phyloP scores from a whole-genome alignment of 2,113 vertebrate species.

The Anhinga anhinga region DNA sequence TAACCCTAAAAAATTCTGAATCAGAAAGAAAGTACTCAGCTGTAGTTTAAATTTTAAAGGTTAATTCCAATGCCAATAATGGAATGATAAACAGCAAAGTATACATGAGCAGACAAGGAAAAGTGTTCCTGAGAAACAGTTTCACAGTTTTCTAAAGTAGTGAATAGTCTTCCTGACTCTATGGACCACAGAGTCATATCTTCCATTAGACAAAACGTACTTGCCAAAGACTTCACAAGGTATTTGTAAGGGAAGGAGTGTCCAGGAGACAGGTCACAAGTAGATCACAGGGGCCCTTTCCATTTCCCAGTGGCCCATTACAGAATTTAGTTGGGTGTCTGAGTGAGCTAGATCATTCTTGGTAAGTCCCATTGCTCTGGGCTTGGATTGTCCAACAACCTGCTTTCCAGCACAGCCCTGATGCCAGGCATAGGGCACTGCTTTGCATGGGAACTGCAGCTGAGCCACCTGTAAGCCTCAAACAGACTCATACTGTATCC shows the following conservation, averaged over 20 bases:
- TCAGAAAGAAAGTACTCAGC: neutral
- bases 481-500: neutral
- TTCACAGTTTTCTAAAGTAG: neutral
- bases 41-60: neutral
- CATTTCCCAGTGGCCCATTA: neutral
- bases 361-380: neutral
- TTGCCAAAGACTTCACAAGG: neutral
- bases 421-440: neutral
- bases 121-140: neutral
- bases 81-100: neutral
- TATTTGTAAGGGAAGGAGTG: neutral
- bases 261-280: neutral
- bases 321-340: neutral
- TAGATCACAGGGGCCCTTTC: neutral
- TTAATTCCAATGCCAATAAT: neutral
- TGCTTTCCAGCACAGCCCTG: neutral
- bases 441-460: neutral
- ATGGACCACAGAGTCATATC: neutral
- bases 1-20: neutral
- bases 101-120: neutral
- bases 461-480: neutral
- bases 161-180: neutral
- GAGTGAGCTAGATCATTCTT: neutral
- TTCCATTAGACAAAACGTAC: neutral
- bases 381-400: neutral